Conservation (phyloP, 2,888 invertebrate species). For the Drosophila tripunctata region DNA sequence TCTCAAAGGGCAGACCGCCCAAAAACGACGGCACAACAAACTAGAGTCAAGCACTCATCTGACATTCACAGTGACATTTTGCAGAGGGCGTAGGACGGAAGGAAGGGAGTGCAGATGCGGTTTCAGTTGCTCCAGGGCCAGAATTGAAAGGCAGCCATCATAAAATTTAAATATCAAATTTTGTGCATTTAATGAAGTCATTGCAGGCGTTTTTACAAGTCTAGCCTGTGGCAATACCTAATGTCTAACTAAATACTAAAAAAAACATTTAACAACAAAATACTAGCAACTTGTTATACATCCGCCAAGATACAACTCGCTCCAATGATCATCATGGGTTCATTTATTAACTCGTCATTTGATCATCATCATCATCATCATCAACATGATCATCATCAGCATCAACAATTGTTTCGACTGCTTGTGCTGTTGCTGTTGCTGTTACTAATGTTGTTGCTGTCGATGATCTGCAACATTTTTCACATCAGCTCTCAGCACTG, state of each 20-base stretch:
- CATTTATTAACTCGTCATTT: conserved; percentile 44
- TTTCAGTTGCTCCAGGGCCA: conserved; percentile 37
- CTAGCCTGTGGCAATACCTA: conserved; percentile 32
- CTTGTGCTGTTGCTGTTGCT: conserved; percentile 7
- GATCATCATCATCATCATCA: conserved; percentile 19
- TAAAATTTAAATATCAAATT: conserved; percentile 75
- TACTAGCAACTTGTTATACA: conserved; percentile 66
- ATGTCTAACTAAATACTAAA: conserved; percentile 8
- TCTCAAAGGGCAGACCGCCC: conserved; percentile 60
- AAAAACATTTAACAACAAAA: conserved; percentile 18
- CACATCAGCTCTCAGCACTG: conserved; percentile 52
- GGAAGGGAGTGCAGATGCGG: conserved; percentile 5
- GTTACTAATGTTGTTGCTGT: conserved; percentile 25
- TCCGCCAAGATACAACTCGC: conserved; percentile 52
- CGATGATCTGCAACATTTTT: conserved; percentile 74
- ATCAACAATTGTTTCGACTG: conserved; percentile 29
- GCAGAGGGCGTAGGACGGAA: not conserved
- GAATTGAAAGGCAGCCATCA: conserved; percentile 52
- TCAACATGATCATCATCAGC: conserved; percentile 12
- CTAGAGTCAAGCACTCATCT: conserved; percentile 43
- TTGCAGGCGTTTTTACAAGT: conserved; percentile 61
- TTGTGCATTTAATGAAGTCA: conserved; percentile 72
- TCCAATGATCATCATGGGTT: conserved; percentile 43
- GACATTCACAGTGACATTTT: conserved; percentile 77
- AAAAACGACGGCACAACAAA: conserved; percentile 19